Conservation (phyloP, 1,140 invertebrate genomes). For the Zaprionus nigranus region DNA sequence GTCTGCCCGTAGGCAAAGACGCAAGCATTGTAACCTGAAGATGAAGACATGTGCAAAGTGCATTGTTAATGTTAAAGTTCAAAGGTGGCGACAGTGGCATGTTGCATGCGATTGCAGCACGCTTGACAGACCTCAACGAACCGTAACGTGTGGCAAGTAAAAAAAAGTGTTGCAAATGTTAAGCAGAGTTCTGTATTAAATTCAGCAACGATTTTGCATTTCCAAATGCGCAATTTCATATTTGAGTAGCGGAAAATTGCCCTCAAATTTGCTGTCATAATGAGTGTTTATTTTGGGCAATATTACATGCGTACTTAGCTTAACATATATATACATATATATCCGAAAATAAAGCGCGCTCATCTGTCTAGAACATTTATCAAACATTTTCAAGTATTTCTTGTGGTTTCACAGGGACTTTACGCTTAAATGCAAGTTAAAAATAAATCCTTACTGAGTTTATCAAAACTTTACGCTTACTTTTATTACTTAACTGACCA, state of each 20-base stretch:
- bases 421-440: not conserved
- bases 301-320: not conserved
- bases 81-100: slow-evolving; percentile 8
- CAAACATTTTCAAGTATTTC: not conserved
- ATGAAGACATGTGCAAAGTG: slow-evolving; percentile 21
- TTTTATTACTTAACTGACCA: not conserved
- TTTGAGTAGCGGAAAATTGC: not conserved
- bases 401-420: not conserved
- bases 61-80: slow-evolving; percentile 23
- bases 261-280: not conserved
- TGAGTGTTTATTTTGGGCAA: slow-evolving; percentile 1
- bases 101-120: slow-evolving; percentile 29
- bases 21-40: slow-evolving; percentile 96
- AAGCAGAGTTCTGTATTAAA: not conserved
- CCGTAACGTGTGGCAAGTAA: not conserved
- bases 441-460: not conserved
- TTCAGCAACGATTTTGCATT: not conserved
- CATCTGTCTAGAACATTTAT: not conserved
- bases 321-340: not conserved
- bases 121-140: not conserved
- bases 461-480: not conserved
- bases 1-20: slow-evolving; percentile 94
- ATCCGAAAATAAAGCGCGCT: not conserved
- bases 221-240: slow-evolving; percentile 1
- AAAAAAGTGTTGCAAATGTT: not conserved